Evolutionary conservation across 2,113 vertebrate genomes (phyloP).

Genomic region (Microtus pennsylvanicus): DNA sequence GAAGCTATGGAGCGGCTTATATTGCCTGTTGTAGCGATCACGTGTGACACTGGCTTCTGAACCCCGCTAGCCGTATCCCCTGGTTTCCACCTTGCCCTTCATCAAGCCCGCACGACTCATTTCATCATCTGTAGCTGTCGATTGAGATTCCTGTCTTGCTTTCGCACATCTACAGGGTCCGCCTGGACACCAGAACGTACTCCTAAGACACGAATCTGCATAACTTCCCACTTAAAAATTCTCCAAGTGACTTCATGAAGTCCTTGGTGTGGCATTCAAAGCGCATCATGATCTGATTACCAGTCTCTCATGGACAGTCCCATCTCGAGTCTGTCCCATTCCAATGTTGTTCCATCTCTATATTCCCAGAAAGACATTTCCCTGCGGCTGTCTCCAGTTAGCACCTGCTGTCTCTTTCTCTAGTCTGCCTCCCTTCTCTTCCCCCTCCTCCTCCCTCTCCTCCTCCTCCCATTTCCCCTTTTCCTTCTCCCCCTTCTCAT

Average conservation of each 20-base stretch:
- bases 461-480: accelerated
- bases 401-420: neutral
- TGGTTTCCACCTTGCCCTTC: neutral
- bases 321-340: accelerated
- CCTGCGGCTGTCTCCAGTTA: accelerated
- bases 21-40: no score
- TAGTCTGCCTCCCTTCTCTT: neutral
- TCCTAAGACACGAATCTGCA: neutral
- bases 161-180: accelerated
- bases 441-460: accelerated
- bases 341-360: neutral
- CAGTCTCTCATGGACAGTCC: no score
- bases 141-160: neutral
- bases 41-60: neutral
- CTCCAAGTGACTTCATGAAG: neutral
- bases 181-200: accelerated
- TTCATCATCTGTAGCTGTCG: accelerated
- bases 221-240: neutral
- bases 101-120: accelerated
- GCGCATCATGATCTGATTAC: neutral
- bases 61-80: accelerated
- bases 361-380: neutral
- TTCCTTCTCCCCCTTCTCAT: no score
- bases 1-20: neutral
- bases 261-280: neutral